A percentile compares a stretch with the other conserved stretches of the same genome.
Conservation (phyloP, 2,888 invertebrate genomes). For the Drosophila flavopinicola region DNA sequence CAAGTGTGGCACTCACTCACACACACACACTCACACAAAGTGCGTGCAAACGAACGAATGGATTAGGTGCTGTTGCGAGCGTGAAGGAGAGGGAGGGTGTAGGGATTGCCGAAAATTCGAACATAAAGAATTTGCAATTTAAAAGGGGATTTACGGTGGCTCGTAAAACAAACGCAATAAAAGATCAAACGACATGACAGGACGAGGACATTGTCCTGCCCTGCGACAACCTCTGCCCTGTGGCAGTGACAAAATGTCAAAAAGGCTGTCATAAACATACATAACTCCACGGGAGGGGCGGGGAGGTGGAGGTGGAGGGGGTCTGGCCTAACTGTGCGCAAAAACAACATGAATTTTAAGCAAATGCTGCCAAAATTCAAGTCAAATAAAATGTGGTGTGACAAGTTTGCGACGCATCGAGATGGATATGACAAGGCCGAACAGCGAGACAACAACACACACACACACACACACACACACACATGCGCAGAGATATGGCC, state of each 20-base stretch:
- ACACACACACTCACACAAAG: conserved; percentile 1
- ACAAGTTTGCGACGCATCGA: conserved; percentile 67
- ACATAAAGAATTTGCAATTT: conserved; percentile 81
- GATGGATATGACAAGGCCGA: conserved; percentile 73
- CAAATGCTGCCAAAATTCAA: conserved; percentile 64
- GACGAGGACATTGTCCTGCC: conserved; percentile 53
- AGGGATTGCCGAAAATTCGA: conserved; percentile 60
- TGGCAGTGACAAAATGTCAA: conserved; percentile 67
- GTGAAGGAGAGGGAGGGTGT: neutral
- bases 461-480: conserved; percentile 4
- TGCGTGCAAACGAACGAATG: conserved; percentile 24
- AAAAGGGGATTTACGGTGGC: conserved; percentile 76
- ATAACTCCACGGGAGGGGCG: conserved; percentile 15
- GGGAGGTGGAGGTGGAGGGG: too few relatives aligned
- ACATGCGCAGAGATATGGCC: neutral
- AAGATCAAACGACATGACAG: conserved; percentile 78
- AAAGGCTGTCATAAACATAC: conserved; percentile 55
- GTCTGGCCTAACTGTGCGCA: conserved; percentile 44
- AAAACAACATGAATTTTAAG: conserved; percentile 29
- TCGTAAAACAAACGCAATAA: conserved; percentile 80
- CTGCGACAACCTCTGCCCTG: conserved; percentile 43
- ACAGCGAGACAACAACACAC: conserved; percentile 23
- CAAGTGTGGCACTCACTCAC: conserved; percentile 8
- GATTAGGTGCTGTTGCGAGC: conserved; percentile 12
- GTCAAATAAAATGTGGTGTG: conserved; percentile 76